phyloP scores from a whole-genome alignment of 2,113 vertebrate species.

The Hippocampus abdominalis region DNA sequence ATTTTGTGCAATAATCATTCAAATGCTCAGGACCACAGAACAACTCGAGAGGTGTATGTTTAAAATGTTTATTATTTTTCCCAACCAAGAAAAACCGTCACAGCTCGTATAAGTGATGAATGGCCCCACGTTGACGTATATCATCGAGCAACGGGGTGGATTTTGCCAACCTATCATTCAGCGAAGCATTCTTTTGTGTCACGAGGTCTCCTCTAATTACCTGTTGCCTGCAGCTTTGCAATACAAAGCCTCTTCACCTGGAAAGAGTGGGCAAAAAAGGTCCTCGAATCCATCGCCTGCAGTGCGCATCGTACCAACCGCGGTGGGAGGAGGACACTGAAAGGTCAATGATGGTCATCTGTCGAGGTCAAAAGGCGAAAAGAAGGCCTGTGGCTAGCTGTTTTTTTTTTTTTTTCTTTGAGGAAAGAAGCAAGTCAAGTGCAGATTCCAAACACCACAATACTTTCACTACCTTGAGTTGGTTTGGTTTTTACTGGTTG shows the following conservation, averaged over 20 bases:
- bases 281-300: conserved; percentile 35
- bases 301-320: conserved; percentile 50
- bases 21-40: neutral
- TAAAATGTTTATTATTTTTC: neutral
- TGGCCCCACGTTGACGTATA: conserved; percentile 2
- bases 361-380: conserved; percentile 7
- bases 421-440: neutral
- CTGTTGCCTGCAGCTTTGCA: conserved; percentile 63
- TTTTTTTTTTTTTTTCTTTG: conserved; percentile 8
- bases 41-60: neutral
- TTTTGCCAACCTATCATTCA: conserved; percentile 56
- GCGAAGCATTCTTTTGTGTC: conserved; percentile 74
- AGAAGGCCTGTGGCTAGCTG: conserved; percentile 13
- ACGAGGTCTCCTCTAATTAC: conserved; percentile 67
- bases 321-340: conserved; percentile 20
- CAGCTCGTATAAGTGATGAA: neutral
- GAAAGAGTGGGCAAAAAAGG: conserved; percentile 45
- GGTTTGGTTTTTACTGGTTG: neutral
- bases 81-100: neutral
- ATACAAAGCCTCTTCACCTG: conserved; percentile 54
- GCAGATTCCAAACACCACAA: neutral
- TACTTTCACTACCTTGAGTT: neutral
- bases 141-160: conserved; percentile 16
- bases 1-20: neutral
- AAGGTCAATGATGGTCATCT: conserved; percentile 42